Evolutionary conservation across 2,888 invertebrate species (phyloP), one percentile per base, ranked within the genome.

Genomic region (Amblyjoppa proteus): DNA sequence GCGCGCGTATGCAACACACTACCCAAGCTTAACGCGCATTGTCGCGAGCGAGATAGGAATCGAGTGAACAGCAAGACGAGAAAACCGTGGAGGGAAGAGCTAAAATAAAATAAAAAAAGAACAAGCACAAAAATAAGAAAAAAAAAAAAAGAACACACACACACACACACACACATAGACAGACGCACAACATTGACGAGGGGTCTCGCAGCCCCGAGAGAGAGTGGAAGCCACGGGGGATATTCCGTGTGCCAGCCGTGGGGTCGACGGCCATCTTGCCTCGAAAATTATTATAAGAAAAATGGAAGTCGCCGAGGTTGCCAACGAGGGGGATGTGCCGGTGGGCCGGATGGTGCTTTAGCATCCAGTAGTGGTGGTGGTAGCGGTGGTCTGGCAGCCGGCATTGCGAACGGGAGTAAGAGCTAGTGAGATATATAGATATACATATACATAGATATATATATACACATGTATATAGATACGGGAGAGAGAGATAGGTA

Each of bases 261-360:
- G 78, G 80, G 79, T 81, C 75, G 75, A 80, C 87, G 85, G 85
- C 87, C 87, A 88, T 87, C 87, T 88, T 88, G 86, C 69, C 34
- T 71, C 74, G 81, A 88, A 83, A 88, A 88, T 87, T 87, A 87
- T 87, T 87, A 84, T 80, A 84, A 87, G 83, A 85, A 85, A 86
- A 84, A 80, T 86, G 80, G 84, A 87, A 83, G 86, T 81, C 83
- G 83, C 45, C 81, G 83, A 83, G 86, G 83, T 83, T 83, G 83
- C 77, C 83, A 86, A 86, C 83, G 83, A 81, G 66, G 53, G 74
- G 80, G 73, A 64, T 80, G 73, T 53, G 64, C 79, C 73, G 73
- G 53, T 80, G 80, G 80, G 64, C 73, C 80, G 79, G 61, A 80
- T 73, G 80, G 64, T 66, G 73, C 73, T 79, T 61, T 64, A 71